Evolutionary conservation across 2,797 vertebrate species (phyloP).

Genomic region (Gobio occitaniae): DNA sequence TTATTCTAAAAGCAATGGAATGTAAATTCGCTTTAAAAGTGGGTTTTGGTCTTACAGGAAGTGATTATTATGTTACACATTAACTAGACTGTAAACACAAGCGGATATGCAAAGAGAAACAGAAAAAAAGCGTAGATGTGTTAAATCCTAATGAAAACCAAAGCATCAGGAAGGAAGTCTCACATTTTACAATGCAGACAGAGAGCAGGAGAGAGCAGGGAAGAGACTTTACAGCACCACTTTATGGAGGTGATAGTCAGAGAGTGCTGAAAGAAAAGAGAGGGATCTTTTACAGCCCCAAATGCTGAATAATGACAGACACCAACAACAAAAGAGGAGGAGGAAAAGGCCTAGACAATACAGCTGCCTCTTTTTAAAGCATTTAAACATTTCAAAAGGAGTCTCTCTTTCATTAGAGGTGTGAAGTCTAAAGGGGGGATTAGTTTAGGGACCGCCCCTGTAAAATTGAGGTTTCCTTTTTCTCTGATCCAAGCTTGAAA

Average conservation of each 20-base stretch:
- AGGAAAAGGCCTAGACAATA: constrained; percentile 56
- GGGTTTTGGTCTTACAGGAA: constrained; percentile 42
- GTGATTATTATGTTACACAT: constrained; percentile 65
- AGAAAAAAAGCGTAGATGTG: constrained; percentile 64
- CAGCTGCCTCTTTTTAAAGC: constrained; percentile 55
- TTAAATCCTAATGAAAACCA: constrained; percentile 71
- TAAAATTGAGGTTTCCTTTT: constrained; percentile 29
- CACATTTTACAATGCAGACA: constrained; percentile 66
- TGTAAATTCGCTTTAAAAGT: not conserved
- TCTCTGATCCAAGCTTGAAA: constrained; percentile 14
- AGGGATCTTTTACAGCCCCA: constrained; percentile 66
- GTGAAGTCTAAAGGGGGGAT: constrained; percentile 43
- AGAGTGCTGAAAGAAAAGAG: constrained; percentile 63
- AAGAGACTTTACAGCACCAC: constrained; percentile 61
- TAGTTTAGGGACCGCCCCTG: not conserved
- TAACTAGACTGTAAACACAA: constrained; percentile 40
- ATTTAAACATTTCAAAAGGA: constrained; percentile 44
- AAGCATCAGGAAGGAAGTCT: constrained; percentile 76
- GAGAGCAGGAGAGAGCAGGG: constrained; percentile 57
- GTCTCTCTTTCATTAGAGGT: constrained; percentile 52
- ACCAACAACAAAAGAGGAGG: constrained; percentile 69
- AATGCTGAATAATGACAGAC: constrained; percentile 70
- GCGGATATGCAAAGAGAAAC: constrained; percentile 18
- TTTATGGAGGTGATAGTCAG: constrained; percentile 75
- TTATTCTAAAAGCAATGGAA: constrained; percentile 5